A percentile compares a stretch with the other conserved stretches of the same genome.
Conservation (phyloP, 2,888 invertebrate species). For the Apamea sordens region DNA sequence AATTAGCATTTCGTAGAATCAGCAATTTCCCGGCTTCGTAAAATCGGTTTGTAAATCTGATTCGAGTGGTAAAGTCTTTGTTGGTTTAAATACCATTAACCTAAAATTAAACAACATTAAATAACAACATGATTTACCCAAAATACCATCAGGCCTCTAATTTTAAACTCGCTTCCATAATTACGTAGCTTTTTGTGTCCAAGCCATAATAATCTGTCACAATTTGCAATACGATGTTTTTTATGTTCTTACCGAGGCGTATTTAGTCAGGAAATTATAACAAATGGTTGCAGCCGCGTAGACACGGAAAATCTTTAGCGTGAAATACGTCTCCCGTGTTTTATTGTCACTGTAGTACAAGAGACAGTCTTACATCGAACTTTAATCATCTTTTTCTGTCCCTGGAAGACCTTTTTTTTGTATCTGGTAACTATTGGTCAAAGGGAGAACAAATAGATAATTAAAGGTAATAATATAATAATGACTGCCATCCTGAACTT, state of each 20-base stretch:
- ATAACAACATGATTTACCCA: not conserved
- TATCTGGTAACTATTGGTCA: not conserved
- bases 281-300: constrained; percentile 72
- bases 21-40: not conserved
- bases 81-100: not conserved
- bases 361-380: constrained; percentile 6
- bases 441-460: not conserved
- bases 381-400: not conserved
- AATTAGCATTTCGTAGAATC: not conserved
- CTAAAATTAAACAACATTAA: not conserved
- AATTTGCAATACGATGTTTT: constrained; percentile 74
- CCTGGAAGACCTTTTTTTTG: not conserved
- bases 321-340: constrained; percentile 67
- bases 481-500: no score
- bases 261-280: constrained; percentile 78
- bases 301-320: constrained; percentile 69
- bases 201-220: constrained; percentile 79
- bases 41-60: not conserved
- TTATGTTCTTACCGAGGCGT: constrained; percentile 71
- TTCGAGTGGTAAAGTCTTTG: not conserved
- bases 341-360: constrained; percentile 62
- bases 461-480: no score
- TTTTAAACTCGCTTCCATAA: constrained; percentile 37
- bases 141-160: constrained; percentile 20
- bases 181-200: constrained; percentile 57